phyloP scores from a whole-genome alignment of 2,888 invertebrate genomes.

The Allophyes oxyacanthae region DNA sequence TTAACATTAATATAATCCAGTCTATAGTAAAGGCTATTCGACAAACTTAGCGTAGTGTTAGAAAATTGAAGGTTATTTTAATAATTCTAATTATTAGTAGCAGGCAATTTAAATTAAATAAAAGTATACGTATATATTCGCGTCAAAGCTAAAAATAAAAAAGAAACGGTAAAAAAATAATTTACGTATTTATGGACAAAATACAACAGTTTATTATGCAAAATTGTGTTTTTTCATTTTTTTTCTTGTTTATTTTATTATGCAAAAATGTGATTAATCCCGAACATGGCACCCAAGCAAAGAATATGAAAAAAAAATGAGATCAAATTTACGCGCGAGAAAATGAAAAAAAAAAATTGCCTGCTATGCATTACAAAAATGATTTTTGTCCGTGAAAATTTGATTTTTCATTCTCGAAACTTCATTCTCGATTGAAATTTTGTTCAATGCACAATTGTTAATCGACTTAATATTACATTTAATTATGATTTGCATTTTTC shows the following conservation, averaged over 20 bases:
- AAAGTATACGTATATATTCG: constrained; percentile 59
- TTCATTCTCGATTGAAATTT: constrained; percentile 64
- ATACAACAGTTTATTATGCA: constrained; percentile 81
- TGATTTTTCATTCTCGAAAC: constrained; percentile 59
- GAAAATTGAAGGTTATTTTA: constrained; percentile 72
- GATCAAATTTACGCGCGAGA: constrained; percentile 77
- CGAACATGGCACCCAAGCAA: constrained; percentile 82
- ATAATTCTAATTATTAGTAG: constrained; percentile 69
- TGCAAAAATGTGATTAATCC: constrained; percentile 71
- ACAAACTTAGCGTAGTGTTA: constrained; percentile 87
- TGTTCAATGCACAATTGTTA: constrained; percentile 76
- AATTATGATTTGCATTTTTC: constrained; percentile 56
- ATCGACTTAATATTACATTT: constrained; percentile 68
- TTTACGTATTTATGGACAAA: constrained; percentile 56
- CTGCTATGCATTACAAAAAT: constrained; percentile 71
- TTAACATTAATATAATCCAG: constrained; percentile 88
- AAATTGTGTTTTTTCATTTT: constrained; percentile 57
- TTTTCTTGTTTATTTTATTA: constrained; percentile 68
- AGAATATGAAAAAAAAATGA: constrained; percentile 79
- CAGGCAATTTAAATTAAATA: constrained; percentile 80
- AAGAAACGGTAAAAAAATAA: constrained; percentile 50
- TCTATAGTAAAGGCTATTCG: constrained; percentile 89
- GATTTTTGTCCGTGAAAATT: constrained; percentile 72
- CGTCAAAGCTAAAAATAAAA: constrained; percentile 50
- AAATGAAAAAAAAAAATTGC: constrained; percentile 74